These are phyloP conservation scores for Calliphora vomitoria DNA, from an alignment of 2,888 invertebrate species.

Conservation along the genomic window DNA sequence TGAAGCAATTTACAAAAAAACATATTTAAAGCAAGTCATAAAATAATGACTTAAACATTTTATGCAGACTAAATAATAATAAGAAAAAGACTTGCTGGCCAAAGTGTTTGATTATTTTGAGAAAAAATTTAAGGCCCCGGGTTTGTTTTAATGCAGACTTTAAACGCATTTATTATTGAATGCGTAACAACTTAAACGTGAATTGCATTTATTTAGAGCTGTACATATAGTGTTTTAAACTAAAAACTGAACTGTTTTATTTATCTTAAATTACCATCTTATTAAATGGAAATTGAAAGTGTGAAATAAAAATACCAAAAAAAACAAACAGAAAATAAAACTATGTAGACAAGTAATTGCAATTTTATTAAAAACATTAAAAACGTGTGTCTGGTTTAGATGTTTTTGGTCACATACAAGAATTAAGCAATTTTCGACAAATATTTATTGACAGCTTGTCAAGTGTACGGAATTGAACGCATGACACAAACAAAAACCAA, in stretches of 20 bases:
- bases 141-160: not conserved
- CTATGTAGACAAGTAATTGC: slow-evolving; percentile 8
- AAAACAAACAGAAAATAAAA: not conserved
- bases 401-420: not conserved
- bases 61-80: not conserved
- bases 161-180: not conserved
- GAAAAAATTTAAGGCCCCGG: not conserved
- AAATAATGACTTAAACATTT: not conserved
- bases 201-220: slow-evolving; percentile 17
- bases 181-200: slow-evolving; percentile 50
- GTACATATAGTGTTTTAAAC: not conserved
- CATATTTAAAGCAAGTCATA: slow-evolving; percentile 30
- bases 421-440: slow-evolving; percentile 44
- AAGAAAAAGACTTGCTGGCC: not conserved
- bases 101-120: not conserved
- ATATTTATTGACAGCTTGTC: slow-evolving; percentile 36
- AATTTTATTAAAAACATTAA: slow-evolving; percentile 15
- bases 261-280: slow-evolving; percentile 48
- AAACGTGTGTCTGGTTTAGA: slow-evolving; percentile 16
- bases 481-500: not conserved
- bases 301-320: slow-evolving; percentile 21
- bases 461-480: slow-evolving; percentile 1
- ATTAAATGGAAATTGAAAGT: slow-evolving; percentile 31
- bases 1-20: not conserved
- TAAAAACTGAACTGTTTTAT: not conserved